Percentiles rank a stretch among this genome's conserved stretches.
Conservation (phyloP, 2,113 vertebrate genomes). For the Nothoprocta perdicaria region DNA sequence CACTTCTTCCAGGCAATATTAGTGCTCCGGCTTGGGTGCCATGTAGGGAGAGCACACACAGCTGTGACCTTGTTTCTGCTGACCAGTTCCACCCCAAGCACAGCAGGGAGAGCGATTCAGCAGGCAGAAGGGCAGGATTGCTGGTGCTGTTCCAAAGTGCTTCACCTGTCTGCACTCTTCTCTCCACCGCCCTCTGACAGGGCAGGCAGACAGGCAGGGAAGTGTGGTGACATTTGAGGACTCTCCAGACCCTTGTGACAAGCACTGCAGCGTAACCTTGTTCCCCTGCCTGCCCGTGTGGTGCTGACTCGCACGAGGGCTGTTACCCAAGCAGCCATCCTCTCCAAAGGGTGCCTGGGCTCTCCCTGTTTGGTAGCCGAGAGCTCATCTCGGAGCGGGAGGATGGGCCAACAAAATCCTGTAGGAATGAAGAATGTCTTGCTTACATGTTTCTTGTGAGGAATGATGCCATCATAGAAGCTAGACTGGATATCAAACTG, state of each 20-base stretch:
- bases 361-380: not conserved
- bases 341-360: not conserved
- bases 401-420: not conserved
- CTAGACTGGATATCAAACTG: not conserved
- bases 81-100: not conserved
- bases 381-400: not conserved
- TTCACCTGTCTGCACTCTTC: not conserved
- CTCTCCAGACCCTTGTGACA: not conserved
- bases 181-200: not conserved
- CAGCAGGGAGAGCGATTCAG: not conserved
- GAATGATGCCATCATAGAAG: not conserved
- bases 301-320: not conserved
- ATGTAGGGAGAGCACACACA: not conserved
- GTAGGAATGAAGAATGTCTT: not conserved
- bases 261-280: not conserved
- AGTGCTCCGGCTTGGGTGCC: not conserved
- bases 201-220: not conserved
- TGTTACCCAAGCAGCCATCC: not conserved
- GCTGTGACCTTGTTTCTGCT: constrained; percentile 43
- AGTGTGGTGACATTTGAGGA: not conserved
- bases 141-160: not conserved
- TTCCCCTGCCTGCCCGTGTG: not conserved
- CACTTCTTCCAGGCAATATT: not conserved
- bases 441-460: not conserved
- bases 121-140: not conserved